phyloP scores from a whole-genome alignment of 2,888 invertebrate species.

The Heliconius aoede region DNA sequence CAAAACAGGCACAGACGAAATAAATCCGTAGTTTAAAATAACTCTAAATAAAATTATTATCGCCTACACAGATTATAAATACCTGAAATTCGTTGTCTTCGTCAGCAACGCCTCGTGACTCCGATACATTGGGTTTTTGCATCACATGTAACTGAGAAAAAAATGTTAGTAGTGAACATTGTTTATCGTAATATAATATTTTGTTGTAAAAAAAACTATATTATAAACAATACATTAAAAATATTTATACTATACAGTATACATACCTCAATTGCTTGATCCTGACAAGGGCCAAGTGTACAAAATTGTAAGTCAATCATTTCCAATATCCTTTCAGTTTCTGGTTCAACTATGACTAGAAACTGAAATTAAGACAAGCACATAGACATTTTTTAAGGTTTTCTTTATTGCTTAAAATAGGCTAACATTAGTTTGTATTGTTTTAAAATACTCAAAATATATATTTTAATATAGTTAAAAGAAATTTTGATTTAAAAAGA shows the following conservation, averaged over 20 bases:
- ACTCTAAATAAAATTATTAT: too few relatives aligned
- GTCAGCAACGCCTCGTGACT: conserved; percentile 50
- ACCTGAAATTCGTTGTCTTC: conserved; percentile 69
- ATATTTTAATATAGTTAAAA: too few relatives aligned
- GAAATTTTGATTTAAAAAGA: too few relatives aligned
- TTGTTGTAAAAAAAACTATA: background rate
- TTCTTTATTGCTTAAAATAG: background rate
- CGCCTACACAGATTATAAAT: background rate
- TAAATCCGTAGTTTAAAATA: too few relatives aligned
- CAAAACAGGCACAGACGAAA: too few relatives aligned
- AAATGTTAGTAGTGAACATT: background rate
- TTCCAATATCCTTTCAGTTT: conserved; percentile 67
- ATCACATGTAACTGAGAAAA: conserved; percentile 57
- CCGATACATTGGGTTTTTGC: conserved; percentile 53
- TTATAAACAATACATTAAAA: background rate
- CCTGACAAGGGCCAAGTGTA: conserved; percentile 59
- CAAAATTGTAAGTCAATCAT: conserved; percentile 70
- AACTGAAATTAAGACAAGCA: conserved; percentile 55
- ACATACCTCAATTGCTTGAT: conserved; percentile 64
- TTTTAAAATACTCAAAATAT: background rate
- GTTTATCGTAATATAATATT: background rate
- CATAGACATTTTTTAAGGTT: background rate
- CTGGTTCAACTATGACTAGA: conserved; percentile 66
- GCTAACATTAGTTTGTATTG: background rate
- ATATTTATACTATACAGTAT: conserved; percentile 15